Percentiles rank a stretch among this genome's conserved stretches.
phyloP scores from a whole-genome alignment of 2,113 vertebrate genomes.

The Thamnaconus septentrionalis region DNA sequence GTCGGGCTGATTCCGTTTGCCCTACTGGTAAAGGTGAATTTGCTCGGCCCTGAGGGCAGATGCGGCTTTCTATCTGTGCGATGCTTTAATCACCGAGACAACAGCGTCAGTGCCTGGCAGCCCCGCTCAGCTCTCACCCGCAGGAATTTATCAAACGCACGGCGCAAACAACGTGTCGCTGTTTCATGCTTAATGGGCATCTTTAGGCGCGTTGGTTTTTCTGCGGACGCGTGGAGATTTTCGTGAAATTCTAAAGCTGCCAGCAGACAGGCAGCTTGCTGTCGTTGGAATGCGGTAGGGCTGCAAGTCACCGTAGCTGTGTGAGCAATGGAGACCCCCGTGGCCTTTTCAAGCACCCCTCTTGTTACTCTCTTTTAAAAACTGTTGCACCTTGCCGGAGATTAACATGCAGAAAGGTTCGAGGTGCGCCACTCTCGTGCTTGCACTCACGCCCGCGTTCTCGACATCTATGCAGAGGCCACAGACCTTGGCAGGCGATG shows the following conservation, averaged over 20 bases:
- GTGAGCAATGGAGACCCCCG: constrained; percentile 25
- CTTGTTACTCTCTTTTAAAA: constrained; percentile 26
- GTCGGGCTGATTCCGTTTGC: constrained; percentile 56
- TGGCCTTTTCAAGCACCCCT: constrained; percentile 18
- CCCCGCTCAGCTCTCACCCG: constrained; percentile 46
- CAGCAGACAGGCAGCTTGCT: too few relatives aligned
- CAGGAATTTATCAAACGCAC: constrained; percentile 50
- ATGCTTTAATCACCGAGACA: constrained; percentile 67
- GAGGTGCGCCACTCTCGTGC: constrained; percentile 1
- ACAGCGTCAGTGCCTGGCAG: constrained; percentile 42
- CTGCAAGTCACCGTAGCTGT: constrained; percentile 2
- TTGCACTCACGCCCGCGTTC: constrained; percentile 12
- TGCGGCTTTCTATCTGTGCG: constrained; percentile 39
- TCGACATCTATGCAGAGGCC: constrained; percentile 12
- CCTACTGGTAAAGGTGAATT: constrained; percentile 52
- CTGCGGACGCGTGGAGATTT: background rate
- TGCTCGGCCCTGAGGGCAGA: constrained; percentile 48
- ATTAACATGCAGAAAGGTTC: constrained; percentile 30
- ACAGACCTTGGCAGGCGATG: constrained; percentile 18
- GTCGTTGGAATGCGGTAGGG: too few relatives aligned
- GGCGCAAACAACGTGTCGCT: constrained; percentile 26
- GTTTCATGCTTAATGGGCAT: constrained; percentile 40
- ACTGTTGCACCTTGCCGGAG: background rate
- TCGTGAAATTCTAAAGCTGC: too few relatives aligned
- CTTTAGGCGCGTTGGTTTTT: constrained; percentile 42